Base-by-base conservation (phyloP, 2,113 vertebrate species). In the Mormyrus lacerda region DNA sequence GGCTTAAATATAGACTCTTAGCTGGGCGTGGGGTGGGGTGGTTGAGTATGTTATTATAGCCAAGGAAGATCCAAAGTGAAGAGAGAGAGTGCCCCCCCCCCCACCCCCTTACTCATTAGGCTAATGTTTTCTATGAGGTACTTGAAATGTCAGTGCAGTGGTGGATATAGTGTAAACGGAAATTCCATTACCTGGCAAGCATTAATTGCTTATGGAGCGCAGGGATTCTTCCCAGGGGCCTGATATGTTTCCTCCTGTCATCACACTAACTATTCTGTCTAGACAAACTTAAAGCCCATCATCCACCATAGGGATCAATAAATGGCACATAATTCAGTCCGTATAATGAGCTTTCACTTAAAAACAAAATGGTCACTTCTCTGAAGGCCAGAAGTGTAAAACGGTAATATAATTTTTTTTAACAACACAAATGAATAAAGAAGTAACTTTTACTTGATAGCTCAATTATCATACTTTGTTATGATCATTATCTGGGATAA, bases 251-350 rank as follows among this genome's bases (percentile, higher is more conserved):
- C 97, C 96, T 96, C 97, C 97, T 97, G 98, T 99, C 98, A 99
- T 99, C 97, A 98, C 97, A 96, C 97, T 99, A 99, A 99, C 98
- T 98, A 97, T 98, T 98, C 98, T 98, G 98, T 99, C 98, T 99
- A 99, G 98, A 99, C 97, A 95, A 98, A 99, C 97, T 98, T 97
- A 97, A 97, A 98, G 96, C 97, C 97, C 97, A 97, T 98, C 98
- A 99, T 99, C 98, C 97, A 98, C 98, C 97, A 98, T 96, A 95
- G 98, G 98, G 98, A 99, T 99, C 98, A 99, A 99, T 99, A 99
- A 99, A 99, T 96, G 97, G 97, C 97, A 98, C 97, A 98, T 99
- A 99, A 99, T 99, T 99, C 97, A 98, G 97, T 97, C 96, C 97
- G 97, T 98, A 98, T 99, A 98, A 99, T 99, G 98, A 99, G 98